These are phyloP conservation scores for Therioaphis trifolii DNA, from an alignment of 2,888 invertebrate species.

Conservation along the genomic window DNA sequence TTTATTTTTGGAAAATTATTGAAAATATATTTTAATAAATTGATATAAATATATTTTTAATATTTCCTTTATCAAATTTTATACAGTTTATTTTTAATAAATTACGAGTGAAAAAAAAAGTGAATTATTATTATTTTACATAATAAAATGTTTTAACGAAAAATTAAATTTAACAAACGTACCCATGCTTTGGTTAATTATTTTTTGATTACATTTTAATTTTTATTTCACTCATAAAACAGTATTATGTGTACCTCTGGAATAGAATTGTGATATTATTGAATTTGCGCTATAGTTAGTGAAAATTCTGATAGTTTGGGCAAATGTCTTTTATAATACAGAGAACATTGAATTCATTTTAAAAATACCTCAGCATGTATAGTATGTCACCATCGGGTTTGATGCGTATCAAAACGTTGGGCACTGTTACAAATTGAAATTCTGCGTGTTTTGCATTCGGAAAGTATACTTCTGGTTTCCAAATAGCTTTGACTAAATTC, in stretches of 20 bases:
- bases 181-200: neutral
- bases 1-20: neutral
- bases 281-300: neutral
- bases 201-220: slow-evolving; percentile 33
- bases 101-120: neutral
- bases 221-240: neutral
- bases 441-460: slow-evolving; percentile 71
- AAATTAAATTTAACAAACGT: slow-evolving; percentile 10
- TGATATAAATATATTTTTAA: slow-evolving; percentile 2
- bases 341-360: neutral
- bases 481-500: slow-evolving; percentile 70
- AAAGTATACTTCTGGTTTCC: slow-evolving; percentile 71
- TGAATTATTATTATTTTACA: neutral
- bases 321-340: neutral
- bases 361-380: slow-evolving; percentile 70
- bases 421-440: slow-evolving; percentile 71
- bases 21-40: neutral
- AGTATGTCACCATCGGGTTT: slow-evolving; percentile 70
- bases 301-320: neutral
- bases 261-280: neutral
- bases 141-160: neutral
- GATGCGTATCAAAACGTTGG: slow-evolving; percentile 71
- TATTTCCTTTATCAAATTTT: neutral
- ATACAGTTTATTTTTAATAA: neutral
- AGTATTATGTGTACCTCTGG: too few relatives aligned